Conservation (phyloP, 2,888 invertebrate genomes). For the Pristionchus entomophagus region DNA sequence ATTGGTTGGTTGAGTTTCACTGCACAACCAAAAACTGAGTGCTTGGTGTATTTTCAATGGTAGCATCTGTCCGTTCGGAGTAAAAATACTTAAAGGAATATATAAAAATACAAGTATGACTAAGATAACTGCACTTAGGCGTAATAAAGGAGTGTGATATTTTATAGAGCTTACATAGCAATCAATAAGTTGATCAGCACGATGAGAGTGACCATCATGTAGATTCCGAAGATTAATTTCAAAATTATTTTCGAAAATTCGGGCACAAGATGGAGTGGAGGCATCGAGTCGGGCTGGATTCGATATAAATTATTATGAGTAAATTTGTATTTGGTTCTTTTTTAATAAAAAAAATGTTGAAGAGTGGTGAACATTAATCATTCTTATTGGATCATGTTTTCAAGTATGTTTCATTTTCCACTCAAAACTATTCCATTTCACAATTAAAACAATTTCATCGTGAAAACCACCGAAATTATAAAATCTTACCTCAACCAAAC, state of each 20-base stretch:
- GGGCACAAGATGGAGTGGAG: conserved; percentile 78
- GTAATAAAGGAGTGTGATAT: too few species aligned
- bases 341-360: background rate
- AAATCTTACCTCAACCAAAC: conserved; percentile 51
- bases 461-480: too few species aligned
- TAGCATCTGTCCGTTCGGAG: background rate
- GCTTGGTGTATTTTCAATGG: background rate
- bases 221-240: conserved; percentile 89
- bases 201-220: conserved; percentile 97
- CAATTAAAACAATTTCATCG: too few species aligned
- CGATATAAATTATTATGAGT: background rate
- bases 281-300: conserved; percentile 80
- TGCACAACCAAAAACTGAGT: background rate
- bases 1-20: background rate
- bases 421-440: too few species aligned
- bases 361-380: background rate
- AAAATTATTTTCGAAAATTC: conserved; percentile 76
- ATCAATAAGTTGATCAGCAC: conserved; percentile 97
- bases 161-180: conserved; percentile 88
- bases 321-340: background rate
- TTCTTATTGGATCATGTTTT: too few species aligned
- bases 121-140: too few species aligned
- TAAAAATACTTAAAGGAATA: conserved; percentile 77
- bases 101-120: too few species aligned
- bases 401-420: too few species aligned